phyloP scores from a whole-genome alignment of 2,113 vertebrate species.

The Scatophagus argus region DNA sequence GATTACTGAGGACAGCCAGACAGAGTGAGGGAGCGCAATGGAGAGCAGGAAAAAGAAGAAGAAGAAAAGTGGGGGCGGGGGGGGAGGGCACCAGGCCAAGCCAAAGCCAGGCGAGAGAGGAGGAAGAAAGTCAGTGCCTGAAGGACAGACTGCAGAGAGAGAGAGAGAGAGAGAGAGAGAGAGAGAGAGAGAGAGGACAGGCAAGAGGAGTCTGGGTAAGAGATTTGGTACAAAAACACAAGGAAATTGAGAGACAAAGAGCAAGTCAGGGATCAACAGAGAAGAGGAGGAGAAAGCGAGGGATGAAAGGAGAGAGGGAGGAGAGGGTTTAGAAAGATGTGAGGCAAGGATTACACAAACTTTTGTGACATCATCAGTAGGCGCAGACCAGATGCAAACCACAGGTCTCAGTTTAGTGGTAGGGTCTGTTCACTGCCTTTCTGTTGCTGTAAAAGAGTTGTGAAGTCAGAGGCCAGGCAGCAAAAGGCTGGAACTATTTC shows the following conservation, averaged over 20 bases:
- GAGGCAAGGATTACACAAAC: constrained; percentile 59
- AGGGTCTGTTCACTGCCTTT: constrained; percentile 5
- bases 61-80: constrained; percentile 1
- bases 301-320: constrained; percentile 63
- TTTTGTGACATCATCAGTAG: constrained; percentile 65
- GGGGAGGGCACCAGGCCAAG: not conserved
- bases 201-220: constrained; percentile 68
- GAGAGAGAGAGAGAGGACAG: constrained; percentile 37
- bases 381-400: constrained; percentile 47
- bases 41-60: constrained; percentile 55
- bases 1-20: constrained; percentile 74
- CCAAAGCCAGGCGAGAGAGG: constrained; percentile 30
- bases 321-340: constrained; percentile 55
- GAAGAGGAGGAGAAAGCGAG: constrained; percentile 56
- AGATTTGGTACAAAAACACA: constrained; percentile 72
- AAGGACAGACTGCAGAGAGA: constrained; percentile 36
- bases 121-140: constrained; percentile 46
- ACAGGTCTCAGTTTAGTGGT: constrained; percentile 2
- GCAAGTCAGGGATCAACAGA: constrained; percentile 61
- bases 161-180: constrained; percentile 36
- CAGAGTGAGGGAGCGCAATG: constrained; percentile 42
- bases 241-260: constrained; percentile 72
- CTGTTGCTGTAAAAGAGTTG: not conserved
- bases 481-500: too few relatives aligned
- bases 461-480: too few relatives aligned